phyloP scores from a whole-genome alignment of 2,888 invertebrate species.

The Orchestes rusci region DNA sequence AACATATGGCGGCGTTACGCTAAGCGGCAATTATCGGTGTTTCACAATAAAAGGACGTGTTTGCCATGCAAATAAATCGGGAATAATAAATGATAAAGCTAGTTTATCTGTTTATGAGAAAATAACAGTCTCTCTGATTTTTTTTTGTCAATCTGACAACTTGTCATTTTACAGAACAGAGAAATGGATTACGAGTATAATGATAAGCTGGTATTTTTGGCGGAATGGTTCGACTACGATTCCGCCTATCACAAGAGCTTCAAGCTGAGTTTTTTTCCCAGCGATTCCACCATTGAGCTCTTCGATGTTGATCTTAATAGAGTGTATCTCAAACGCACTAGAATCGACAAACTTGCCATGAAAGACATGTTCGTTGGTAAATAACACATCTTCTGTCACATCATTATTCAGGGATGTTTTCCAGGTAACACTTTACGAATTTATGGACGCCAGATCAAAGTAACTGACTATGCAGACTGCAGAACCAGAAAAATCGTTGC shows the following conservation, averaged over 20 bases:
- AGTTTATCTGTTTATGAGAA: no score
- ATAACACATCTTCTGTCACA: not conserved
- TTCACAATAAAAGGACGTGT: no score
- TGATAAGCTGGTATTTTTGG: constrained; percentile 57
- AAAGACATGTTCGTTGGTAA: constrained; percentile 59
- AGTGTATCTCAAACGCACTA: constrained; percentile 54
- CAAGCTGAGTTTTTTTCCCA: constrained; percentile 67
- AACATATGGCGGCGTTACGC: no score
- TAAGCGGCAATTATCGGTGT: no score
- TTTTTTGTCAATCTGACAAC: constrained; percentile 6
- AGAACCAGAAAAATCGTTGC: constrained; percentile 58
- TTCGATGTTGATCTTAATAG: constrained; percentile 38
- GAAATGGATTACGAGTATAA: constrained; percentile 44
- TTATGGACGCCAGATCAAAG: constrained; percentile 65
- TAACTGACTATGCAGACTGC: constrained; percentile 66
- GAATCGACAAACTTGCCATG: constrained; percentile 56
- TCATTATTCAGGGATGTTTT: constrained; percentile 5
- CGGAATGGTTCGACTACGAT: constrained; percentile 84
- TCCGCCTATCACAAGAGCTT: constrained; percentile 68
- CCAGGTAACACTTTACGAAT: constrained; percentile 58
- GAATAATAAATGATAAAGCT: no score
- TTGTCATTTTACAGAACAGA: not conserved
- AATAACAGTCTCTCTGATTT: not conserved
- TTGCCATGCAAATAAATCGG: no score
- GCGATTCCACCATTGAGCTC: constrained; percentile 74